Conservation (phyloP, 2,797 vertebrate genomes). For the Lepilemur ruficaudatus region DNA sequence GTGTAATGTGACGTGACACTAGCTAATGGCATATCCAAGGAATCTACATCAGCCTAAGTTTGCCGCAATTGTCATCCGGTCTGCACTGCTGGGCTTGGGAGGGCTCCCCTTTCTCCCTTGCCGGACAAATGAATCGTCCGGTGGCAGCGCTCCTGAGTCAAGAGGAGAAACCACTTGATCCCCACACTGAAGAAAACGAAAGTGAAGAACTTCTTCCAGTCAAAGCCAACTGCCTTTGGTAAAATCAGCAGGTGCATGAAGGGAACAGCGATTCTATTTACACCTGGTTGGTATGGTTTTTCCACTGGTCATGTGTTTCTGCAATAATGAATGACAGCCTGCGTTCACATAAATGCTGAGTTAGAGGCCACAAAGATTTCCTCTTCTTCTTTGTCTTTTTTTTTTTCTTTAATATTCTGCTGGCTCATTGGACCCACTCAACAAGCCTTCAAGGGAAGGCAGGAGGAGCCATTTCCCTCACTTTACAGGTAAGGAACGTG, state of each 20-base stretch:
- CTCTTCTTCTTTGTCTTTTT: too few species aligned
- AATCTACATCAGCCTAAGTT: background rate
- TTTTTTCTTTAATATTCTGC: background rate
- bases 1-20: background rate
- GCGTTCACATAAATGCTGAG: background rate
- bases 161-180: background rate
- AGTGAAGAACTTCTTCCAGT: background rate
- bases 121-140: background rate
- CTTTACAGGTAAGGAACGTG: background rate
- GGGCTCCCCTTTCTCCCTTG: background rate
- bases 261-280: background rate
- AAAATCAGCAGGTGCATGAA: background rate
- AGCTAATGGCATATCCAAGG: background rate
- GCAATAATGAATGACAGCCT: background rate
- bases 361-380: background rate
- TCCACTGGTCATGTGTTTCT: background rate
- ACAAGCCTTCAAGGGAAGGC: background rate
- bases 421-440: background rate
- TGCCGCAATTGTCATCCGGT: background rate
- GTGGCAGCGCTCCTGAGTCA: background rate
- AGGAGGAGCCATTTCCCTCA: too few species aligned
- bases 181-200: background rate
- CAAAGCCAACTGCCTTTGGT: background rate
- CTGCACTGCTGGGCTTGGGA: background rate
- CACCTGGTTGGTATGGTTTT: background rate